Base-by-base conservation (phyloP, 1,140 invertebrate genomes). In the Sminthurinus signatus region DNA sequence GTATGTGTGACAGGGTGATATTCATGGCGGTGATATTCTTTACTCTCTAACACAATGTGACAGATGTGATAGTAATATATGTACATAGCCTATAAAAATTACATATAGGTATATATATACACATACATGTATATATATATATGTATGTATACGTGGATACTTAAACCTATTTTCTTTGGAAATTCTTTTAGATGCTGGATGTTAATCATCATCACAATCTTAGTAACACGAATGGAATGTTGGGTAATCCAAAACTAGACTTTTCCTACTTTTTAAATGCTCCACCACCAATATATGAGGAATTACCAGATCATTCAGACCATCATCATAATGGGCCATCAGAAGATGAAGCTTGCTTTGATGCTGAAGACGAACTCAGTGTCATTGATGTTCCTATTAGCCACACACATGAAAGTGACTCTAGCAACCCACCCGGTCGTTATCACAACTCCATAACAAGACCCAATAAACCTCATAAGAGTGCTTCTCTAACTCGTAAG, bases 221-320 rank as follows among this genome's bases (percentile, higher is more conserved):
- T n/a, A 52, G 28, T 44, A n/a, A n/a, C n/a, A 48, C 27, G 10
- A 67, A 69, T 36, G 67, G 66, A 32, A 65, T 68, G 54, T 62
- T 68, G 19, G 63, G 62, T 25, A 71, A 71, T 66, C 58, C 70
- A n/a, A 72, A 72, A 56, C 27, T 72, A 51, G 70, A 72, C 52
- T 72, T 72, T 44, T 64, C 67, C 8, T 72, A 72, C 51, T 69
- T 72, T 51, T 56, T 72, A 23, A 72, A 72, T 46, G n/a, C n/a
- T n/a, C 70, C 70, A 51, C 70, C 70, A 28, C 70, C 70, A 44
- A 72, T 72, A 51, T 72, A 72, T 59, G 70, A 72, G 51, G 70
- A 72, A 51, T 43, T 72, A 14, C 32, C 32, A 36, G 70, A 72
- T 28, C 66, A 66, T 51, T 72, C 70, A n/a, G 70, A 72, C 50